phyloP scores from a whole-genome alignment of 2,113 vertebrate species.

The Gulo gulo region DNA sequence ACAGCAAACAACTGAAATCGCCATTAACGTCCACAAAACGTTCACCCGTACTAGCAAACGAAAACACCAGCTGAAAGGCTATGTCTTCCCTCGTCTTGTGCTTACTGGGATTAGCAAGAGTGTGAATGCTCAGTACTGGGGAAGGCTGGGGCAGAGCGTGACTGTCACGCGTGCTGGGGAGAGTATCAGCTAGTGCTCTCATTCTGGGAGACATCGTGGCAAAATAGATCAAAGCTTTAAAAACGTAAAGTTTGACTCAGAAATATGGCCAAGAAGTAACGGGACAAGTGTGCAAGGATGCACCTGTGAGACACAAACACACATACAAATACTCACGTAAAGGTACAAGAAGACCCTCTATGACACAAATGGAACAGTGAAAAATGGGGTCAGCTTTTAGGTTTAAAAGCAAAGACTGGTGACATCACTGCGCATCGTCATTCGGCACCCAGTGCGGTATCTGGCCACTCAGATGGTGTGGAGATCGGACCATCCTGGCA shows the following conservation, averaged over 20 bases:
- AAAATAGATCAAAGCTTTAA: not conserved
- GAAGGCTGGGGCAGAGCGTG: not conserved
- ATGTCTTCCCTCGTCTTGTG: not conserved
- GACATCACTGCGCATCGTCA: accelerated
- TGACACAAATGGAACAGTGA: not conserved
- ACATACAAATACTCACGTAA: not conserved
- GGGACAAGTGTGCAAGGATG: not conserved
- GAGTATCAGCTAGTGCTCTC: not conserved
- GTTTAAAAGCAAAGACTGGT: not conserved
- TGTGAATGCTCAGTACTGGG: not conserved
- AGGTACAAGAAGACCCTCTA: not conserved
- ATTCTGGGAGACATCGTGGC: not conserved
- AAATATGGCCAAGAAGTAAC: not conserved
- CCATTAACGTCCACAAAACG: not conserved
- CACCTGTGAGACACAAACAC: not conserved
- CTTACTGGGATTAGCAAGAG: not conserved
- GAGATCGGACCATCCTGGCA: accelerated
- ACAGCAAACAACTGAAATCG: not conserved
- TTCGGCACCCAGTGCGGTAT: accelerated
- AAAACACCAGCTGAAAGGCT: not conserved
- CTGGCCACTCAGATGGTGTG: not conserved
- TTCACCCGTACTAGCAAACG: not conserved
- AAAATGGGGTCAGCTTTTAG: not conserved
- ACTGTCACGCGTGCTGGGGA: accelerated
- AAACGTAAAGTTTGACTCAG: not conserved